These are phyloP conservation scores for Anthonomus grandis DNA, from an alignment of 1,140 invertebrate species.

Conservation along the genomic window DNA sequence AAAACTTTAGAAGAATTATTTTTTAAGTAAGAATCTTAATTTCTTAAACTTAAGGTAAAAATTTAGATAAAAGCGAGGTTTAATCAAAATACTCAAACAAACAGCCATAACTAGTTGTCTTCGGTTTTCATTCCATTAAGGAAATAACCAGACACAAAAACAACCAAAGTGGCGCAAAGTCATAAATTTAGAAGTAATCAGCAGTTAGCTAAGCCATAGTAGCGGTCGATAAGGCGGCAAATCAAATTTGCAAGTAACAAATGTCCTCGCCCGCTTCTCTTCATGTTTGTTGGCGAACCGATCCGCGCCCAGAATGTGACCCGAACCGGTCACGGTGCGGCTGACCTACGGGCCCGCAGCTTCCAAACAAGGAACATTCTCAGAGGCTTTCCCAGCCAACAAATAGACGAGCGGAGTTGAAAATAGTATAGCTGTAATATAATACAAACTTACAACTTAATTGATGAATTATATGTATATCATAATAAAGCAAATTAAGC, in stretches of 20 bases:
- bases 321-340: conserved; percentile 8
- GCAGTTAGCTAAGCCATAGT: conserved; percentile 35
- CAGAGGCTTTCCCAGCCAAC: conserved; percentile 35
- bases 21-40: too few relatives aligned
- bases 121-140: too few relatives aligned
- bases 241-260: conserved; percentile 48
- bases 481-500: too few relatives aligned
- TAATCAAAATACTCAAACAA: too few relatives aligned
- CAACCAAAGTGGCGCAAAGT: neutral
- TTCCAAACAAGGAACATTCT: conserved; percentile 20
- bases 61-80: too few relatives aligned
- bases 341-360: conserved; percentile 18
- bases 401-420: conserved; percentile 32
- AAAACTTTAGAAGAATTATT: too few relatives aligned
- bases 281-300: conserved; percentile 43
- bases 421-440: too few relatives aligned
- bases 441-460: too few relatives aligned
- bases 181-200: conserved; percentile 39
- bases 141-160: too few relatives aligned
- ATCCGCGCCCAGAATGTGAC: conserved; percentile 37
- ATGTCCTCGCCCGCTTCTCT: conserved; percentile 44
- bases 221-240: conserved; percentile 40
- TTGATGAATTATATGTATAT: too few relatives aligned
- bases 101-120: too few relatives aligned
- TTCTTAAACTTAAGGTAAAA: too few relatives aligned